Evolutionary conservation across 37 sponge, comb jelly and placozoan genomes (phyloP).

Genomic region (Bolinopsis microptera): DNA sequence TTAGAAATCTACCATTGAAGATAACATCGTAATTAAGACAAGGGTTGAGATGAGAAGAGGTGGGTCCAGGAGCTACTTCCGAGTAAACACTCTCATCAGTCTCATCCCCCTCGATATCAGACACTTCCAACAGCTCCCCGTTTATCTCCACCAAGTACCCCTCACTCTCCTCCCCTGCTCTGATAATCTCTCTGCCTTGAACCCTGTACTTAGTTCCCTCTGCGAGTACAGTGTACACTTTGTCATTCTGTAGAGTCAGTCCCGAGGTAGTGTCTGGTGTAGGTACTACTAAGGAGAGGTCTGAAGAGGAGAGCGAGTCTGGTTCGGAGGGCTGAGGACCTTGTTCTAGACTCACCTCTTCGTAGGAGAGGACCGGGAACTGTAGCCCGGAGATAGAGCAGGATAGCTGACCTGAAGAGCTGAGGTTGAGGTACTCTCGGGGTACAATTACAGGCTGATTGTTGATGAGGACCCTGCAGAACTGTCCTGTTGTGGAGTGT

Average conservation of each 20-base stretch:
- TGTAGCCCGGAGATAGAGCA: slow-evolving; percentile 9
- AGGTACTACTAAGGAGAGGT: not conserved
- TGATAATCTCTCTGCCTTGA: not conserved
- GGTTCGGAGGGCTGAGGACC: not conserved
- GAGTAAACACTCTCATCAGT: not conserved
- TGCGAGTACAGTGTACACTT: not conserved
- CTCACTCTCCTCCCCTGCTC: not conserved
- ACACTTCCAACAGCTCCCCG: not conserved
- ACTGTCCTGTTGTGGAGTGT: not conserved
- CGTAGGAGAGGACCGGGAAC: not conserved
- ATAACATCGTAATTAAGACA: not conserved
- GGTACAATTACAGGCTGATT: not conserved
- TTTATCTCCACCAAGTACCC: not conserved
- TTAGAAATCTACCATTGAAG: not conserved
- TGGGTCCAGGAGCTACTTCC: not conserved
- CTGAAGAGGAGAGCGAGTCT: not conserved
- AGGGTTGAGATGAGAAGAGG: not conserved
- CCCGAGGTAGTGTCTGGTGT: not conserved
- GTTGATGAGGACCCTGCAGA: slow-evolving; percentile 32
- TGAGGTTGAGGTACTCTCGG: not conserved
- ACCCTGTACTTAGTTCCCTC: not conserved
- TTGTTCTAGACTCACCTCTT: not conserved
- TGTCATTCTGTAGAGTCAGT: not conserved
- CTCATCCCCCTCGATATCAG: slow-evolving; percentile 13
- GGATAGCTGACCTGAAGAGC: not conserved